phyloP scores from a whole-genome alignment of 1,140 invertebrate genomes.

The Amyelois transitella region DNA sequence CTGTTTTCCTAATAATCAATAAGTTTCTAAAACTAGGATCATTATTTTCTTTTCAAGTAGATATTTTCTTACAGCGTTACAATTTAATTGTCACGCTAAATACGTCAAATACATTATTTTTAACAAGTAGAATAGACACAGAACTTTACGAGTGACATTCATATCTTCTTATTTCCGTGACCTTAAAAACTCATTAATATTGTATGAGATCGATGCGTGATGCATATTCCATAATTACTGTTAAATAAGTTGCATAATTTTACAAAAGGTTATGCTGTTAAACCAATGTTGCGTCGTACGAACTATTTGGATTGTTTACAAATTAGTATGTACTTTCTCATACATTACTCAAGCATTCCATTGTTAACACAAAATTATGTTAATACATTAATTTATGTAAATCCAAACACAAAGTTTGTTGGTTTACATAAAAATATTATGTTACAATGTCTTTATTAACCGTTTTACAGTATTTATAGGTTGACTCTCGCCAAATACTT shows the following conservation, averaged over 20 bases:
- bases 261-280: background rate
- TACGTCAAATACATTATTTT: too few species aligned
- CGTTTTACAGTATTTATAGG: constrained; percentile 49
- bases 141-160: too few species aligned
- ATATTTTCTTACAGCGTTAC: too few species aligned
- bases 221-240: background rate
- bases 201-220: background rate
- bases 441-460: constrained; percentile 38
- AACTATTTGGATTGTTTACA: background rate
- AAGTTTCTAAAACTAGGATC: too few species aligned
- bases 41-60: too few species aligned
- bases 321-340: background rate
- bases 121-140: too few species aligned
- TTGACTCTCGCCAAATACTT: constrained; percentile 50
- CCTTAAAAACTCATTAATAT: background rate
- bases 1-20: too few species aligned
- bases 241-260: background rate
- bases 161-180: background rate
- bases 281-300: background rate
- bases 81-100: too few species aligned
- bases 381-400: background rate
- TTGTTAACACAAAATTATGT: background rate
- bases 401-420: background rate
- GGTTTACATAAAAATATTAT: background rate
- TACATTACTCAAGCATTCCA: background rate